Percentiles rank a stretch among this genome's conserved stretches.
Evolutionary conservation across 2,888 invertebrate genomes (phyloP).

Genomic region (Leucozona laternaria): DNA sequence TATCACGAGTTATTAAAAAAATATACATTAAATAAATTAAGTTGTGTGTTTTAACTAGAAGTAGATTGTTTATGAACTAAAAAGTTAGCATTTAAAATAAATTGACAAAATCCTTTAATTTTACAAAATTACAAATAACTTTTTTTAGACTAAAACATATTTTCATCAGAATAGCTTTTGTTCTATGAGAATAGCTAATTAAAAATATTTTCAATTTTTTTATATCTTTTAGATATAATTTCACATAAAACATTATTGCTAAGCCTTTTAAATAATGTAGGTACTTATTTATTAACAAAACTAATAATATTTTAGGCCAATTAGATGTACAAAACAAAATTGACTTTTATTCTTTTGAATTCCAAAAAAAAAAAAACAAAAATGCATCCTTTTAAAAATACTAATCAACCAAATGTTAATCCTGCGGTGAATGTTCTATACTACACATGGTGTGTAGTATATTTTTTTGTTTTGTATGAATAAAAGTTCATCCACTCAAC

Average conservation of each 20-base stretch:
- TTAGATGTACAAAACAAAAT: background rate
- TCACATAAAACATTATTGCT: background rate
- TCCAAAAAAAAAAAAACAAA: background rate
- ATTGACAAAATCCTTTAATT: background rate
- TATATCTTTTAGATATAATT: background rate
- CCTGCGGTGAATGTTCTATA: background rate
- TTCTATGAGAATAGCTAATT: conserved; percentile 4
- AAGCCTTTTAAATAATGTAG: background rate
- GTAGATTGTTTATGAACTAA: background rate
- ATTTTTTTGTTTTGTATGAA: background rate
- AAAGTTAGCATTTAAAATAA: background rate
- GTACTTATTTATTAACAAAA: background rate
- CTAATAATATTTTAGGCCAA: background rate
- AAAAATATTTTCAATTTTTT: background rate
- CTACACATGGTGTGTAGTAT: background rate
- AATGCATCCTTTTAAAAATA: background rate
- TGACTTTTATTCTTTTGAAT: background rate
- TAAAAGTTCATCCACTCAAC: background rate
- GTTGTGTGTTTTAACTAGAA: too few relatives aligned
- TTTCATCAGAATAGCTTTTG: background rate
- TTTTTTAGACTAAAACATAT: background rate
- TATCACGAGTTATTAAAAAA: too few relatives aligned
- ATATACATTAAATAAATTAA: too few relatives aligned
- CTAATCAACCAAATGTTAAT: conserved; percentile 4
- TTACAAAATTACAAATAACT: background rate